Percentiles rank a stretch among this genome's conserved stretches.
Evolutionary conservation across 2,113 vertebrate genomes (phyloP).

Genomic region (Aepyceros melampus): DNA sequence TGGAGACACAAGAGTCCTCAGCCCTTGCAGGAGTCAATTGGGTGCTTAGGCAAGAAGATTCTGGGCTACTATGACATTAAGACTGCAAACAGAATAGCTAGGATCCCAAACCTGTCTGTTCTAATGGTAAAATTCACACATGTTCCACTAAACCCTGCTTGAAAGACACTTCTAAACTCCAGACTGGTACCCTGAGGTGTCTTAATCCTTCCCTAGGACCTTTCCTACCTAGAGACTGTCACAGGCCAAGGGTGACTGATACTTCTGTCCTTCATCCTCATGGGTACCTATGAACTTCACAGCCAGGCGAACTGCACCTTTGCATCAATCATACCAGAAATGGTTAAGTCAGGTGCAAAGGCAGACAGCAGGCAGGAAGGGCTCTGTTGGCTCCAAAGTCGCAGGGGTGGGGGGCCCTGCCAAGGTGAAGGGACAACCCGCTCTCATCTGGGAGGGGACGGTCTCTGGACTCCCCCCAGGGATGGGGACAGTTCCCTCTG

Average conservation of each 20-base stretch:
- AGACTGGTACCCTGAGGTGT: neutral
- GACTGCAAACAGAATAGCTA: rapidly evolving
- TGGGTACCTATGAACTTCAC: rapidly evolving
- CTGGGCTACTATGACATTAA: neutral
- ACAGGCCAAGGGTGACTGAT: neutral
- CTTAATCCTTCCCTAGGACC: neutral
- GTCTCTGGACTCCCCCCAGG: neutral
- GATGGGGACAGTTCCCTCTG: neutral
- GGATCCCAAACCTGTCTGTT: neutral
- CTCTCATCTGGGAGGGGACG: neutral
- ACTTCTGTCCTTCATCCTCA: too few species aligned
- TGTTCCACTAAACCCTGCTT: neutral
- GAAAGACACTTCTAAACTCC: neutral
- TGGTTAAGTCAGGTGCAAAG: rapidly evolving
- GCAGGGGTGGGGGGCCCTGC: neutral
- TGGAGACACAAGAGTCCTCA: neutral
- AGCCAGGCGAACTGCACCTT: rapidly evolving
- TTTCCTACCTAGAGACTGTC: neutral
- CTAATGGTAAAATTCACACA: neutral
- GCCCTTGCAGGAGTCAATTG: neutral
- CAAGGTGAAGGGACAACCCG: rapidly evolving
- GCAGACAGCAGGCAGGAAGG: too few species aligned
- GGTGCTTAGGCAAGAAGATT: neutral
- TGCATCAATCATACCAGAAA: neutral
- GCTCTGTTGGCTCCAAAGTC: rapidly evolving